Evolutionary conservation across 2,888 invertebrate genomes (phyloP).

Genomic region (Diachrysia chrysitis): DNA sequence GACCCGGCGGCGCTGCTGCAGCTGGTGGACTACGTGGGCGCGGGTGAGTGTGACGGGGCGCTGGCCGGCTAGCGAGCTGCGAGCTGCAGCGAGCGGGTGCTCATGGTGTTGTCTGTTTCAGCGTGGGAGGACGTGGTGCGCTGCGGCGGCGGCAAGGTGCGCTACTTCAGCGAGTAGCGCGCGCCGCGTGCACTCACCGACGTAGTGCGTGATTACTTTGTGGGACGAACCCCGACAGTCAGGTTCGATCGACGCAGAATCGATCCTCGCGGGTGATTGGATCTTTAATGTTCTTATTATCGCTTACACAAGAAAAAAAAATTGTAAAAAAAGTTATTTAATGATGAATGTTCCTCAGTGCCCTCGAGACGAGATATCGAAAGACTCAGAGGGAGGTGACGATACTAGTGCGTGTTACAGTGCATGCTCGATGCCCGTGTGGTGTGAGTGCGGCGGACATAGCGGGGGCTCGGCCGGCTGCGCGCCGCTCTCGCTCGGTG

Average conservation of each 20-base stretch:
- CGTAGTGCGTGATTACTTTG: constrained; percentile 1
- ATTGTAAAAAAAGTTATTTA: constrained; percentile 16
- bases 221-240: neutral
- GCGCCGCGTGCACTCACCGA: constrained; percentile 14
- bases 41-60: constrained; percentile 66
- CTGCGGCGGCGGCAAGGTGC: constrained; percentile 82
- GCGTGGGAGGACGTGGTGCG: constrained; percentile 93
- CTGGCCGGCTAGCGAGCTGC: neutral
- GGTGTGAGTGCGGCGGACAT: constrained; percentile 24
- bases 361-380: constrained; percentile 43
- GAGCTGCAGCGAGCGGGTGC: neutral
- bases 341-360: constrained; percentile 37
- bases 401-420: constrained; percentile 25
- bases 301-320: constrained; percentile 26
- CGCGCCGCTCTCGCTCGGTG: neutral
- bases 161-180: constrained; percentile 83
- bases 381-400: constrained; percentile 38
- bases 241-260: neutral
- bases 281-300: constrained; percentile 29
- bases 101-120: constrained; percentile 70
- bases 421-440: constrained; percentile 18
- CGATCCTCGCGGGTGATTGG: constrained; percentile 28
- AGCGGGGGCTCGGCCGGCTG: neutral
- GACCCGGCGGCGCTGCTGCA: constrained; percentile 69
- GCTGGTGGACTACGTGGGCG: constrained; percentile 80